Base-by-base conservation (phyloP, 2,888 invertebrate species). In the Pollenia amentaria region DNA sequence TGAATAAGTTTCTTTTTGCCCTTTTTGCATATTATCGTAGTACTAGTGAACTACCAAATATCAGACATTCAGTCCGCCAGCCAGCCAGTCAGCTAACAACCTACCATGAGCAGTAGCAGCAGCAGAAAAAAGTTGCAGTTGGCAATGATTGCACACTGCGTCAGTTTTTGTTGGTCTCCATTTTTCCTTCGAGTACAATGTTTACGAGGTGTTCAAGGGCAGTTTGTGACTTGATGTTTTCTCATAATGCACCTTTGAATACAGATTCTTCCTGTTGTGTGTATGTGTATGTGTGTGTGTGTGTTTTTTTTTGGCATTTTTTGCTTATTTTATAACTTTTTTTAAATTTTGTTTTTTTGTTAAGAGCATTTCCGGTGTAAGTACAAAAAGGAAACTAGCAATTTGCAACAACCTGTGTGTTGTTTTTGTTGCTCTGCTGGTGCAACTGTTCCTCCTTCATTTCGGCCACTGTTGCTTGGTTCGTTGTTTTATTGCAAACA, bases 171-270 rank as follows among this genome's bases (percentile, higher is more conserved):
- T 87, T 77, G 67, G 67, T 87, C 64, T 78, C 18, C 21, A n/a
- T n/a, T 53, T 60, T 29, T 14, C 16, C 44, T 69, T 69, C n/a
- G 67, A 70, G 67, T 60, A 64, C 53, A 75, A 70, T 78, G 77
- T 87, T 84, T 84, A 84, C 73, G 87, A 87, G 87, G 80, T 87
- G 87, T 87, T 87, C 87, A 87, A 87, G 87, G 84, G 80, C 87
- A 87, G 84, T 87, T 84, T 67, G 67, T 65, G 84, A 77, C 84
- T 87, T 73, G 67, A 51, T 77, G 62, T 77, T 84, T 81, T 70
- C 75, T 84, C 84, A 64, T 80, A 87, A 80, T 81, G 73, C 73
- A 87, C 80, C 83, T 87, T 83, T 62, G 55, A 72, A 60, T 62
- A 40, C 42, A 70, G 70, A 53, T 65, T 80, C 57, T 51, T 67